A percentile compares a stretch with the other conserved stretches of the same genome.
Conservation (phyloP, 2,888 invertebrate species). For the Pollenia griseotomentosa region DNA sequence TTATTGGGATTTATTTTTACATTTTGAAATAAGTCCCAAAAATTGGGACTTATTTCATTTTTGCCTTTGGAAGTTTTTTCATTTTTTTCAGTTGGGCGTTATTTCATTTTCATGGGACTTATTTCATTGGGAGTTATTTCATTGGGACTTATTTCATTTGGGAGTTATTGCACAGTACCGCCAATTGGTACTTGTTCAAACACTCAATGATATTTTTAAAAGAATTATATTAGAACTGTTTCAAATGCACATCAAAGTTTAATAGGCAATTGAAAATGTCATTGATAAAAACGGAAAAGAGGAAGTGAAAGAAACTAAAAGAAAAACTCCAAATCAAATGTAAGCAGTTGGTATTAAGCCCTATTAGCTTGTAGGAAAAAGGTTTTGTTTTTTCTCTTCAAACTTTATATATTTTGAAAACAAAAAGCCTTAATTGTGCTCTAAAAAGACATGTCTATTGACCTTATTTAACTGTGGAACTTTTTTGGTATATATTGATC, state of each 20-base stretch:
- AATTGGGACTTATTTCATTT: no score
- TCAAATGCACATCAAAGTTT: background rate
- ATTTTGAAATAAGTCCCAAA: no score
- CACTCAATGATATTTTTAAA: conserved; percentile 20
- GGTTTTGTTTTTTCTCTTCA: background rate
- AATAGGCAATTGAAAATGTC: background rate
- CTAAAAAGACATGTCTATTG: background rate
- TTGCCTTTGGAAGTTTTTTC: no score
- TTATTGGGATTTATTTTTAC: no score
- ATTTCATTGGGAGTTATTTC: no score
- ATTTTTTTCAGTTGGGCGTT: no score
- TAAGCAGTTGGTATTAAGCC: no score
- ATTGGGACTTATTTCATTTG: no score
- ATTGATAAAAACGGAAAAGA: background rate
- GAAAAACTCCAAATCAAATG: background rate
- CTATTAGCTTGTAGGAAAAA: background rate
- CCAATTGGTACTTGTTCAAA: conserved; percentile 10
- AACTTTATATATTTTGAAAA: background rate
- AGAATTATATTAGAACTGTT: background rate
- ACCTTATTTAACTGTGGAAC: background rate
- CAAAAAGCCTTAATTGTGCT: background rate
- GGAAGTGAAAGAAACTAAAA: background rate
- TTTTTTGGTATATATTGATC: background rate
- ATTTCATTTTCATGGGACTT: no score
- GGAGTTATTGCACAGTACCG: no score